Percentiles rank a stretch among this genome's conserved stretches.
Conservation (phyloP, 1,140 invertebrate species). For the Nylanderia fulva region DNA sequence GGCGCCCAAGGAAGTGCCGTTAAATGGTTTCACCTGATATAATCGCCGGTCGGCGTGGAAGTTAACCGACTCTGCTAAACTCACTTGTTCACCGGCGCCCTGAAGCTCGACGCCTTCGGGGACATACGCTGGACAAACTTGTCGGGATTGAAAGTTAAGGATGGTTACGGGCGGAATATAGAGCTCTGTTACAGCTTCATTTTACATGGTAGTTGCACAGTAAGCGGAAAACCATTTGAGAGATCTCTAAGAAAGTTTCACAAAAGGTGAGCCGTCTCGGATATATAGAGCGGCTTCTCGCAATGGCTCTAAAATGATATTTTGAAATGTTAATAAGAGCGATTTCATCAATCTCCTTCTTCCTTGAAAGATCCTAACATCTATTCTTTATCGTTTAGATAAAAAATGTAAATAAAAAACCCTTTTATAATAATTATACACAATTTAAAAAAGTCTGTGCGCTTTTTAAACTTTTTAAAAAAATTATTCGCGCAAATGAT, state of each 20-base stretch:
- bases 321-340: not conserved
- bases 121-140: constrained; percentile 55
- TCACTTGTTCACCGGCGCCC: constrained; percentile 60
- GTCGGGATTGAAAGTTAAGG: constrained; percentile 58
- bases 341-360: not conserved
- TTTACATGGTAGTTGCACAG: constrained; percentile 20
- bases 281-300: not conserved
- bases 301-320: not conserved
- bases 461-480: not conserved
- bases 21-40: constrained; percentile 65
- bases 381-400: not conserved
- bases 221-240: not conserved
- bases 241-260: not conserved
- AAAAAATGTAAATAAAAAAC: not conserved
- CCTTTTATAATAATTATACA: not conserved
- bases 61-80: constrained; percentile 65
- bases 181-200: constrained; percentile 42
- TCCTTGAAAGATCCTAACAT: not conserved
- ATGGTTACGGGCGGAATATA: constrained; percentile 37
- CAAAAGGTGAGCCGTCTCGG: not conserved
- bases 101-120: constrained; percentile 46
- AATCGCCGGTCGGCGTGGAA: constrained; percentile 60
- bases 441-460: not conserved
- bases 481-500: not conserved
- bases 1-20: not conserved